These are phyloP conservation scores for Tiphia femorata DNA, from an alignment of 2,888 invertebrate genomes.

Conservation along the genomic window DNA sequence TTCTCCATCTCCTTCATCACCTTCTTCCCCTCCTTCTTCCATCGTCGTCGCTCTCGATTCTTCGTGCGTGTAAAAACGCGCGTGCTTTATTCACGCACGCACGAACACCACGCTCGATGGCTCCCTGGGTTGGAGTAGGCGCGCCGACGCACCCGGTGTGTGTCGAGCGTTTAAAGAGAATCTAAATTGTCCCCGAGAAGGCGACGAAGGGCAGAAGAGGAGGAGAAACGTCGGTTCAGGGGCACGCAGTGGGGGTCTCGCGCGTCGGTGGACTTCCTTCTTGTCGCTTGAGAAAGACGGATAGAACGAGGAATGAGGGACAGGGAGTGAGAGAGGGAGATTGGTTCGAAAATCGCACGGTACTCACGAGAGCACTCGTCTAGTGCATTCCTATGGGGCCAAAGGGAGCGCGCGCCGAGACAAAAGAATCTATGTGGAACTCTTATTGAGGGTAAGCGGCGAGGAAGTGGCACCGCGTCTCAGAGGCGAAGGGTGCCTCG, in stretches of 20 bases:
- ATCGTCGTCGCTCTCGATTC: too few relatives aligned
- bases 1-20: slow-evolving; percentile 18
- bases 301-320: too few relatives aligned
- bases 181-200: slow-evolving; percentile 43
- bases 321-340: background rate
- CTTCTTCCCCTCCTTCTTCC: slow-evolving; percentile 12
- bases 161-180: slow-evolving; percentile 44
- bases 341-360: too few relatives aligned
- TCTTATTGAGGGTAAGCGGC: too few relatives aligned
- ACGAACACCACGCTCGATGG: too few relatives aligned
- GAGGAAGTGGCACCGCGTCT: too few relatives aligned
- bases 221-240: slow-evolving; percentile 2
- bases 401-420: slow-evolving; percentile 12
- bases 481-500: too few relatives aligned
- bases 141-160: too few relatives aligned
- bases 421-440: slow-evolving; percentile 18
- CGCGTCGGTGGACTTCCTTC: slow-evolving; percentile 18
- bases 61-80: too few relatives aligned
- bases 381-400: slow-evolving; percentile 11
- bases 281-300: slow-evolving; percentile 30
- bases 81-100: too few relatives aligned
- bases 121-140: too few relatives aligned
- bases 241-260: slow-evolving; percentile 23
- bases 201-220: slow-evolving; percentile 18
- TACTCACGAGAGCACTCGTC: slow-evolving; percentile 29